These are phyloP conservation scores for Periparus ater DNA, from an alignment of 2,797 vertebrate species.

Conservation along the genomic window DNA sequence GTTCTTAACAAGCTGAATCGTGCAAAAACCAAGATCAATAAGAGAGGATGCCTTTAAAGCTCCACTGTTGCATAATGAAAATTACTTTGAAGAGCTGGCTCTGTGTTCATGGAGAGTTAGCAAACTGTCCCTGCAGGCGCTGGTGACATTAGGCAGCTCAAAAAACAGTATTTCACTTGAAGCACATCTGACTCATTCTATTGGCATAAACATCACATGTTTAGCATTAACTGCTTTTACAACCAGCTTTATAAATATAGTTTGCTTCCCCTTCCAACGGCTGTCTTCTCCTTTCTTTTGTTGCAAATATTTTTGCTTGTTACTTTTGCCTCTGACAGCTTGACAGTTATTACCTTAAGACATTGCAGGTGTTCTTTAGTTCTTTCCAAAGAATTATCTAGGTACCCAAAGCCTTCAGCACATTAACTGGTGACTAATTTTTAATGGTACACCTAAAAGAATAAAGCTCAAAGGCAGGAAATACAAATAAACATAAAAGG, in stretches of 20 bases:
- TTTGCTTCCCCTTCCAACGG: constrained; percentile 18
- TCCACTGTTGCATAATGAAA: neutral
- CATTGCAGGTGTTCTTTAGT: constrained; percentile 39
- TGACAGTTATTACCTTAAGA: constrained; percentile 57
- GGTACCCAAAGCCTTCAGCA: constrained; percentile 1
- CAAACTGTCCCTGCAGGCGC: constrained; percentile 28
- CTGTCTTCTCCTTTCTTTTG: constrained; percentile 29
- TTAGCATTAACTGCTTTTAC: constrained; percentile 42
- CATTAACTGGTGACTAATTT: constrained; percentile 28
- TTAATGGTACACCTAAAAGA: neutral
- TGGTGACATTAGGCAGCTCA: constrained; percentile 47
- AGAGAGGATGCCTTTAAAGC: constrained; percentile 22
- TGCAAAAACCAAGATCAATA: constrained; percentile 40
- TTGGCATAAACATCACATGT: constrained; percentile 59
- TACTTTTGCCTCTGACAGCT: constrained; percentile 32
- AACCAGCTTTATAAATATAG: constrained; percentile 38
- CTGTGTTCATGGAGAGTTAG: constrained; percentile 10
- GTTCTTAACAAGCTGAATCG: constrained; percentile 31
- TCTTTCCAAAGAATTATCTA: constrained; percentile 14
- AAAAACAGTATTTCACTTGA: constrained; percentile 49
- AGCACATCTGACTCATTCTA: constrained; percentile 60
- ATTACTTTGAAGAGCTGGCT: constrained; percentile 41
- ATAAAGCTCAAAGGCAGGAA: constrained; percentile 15
- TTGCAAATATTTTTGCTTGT: constrained; percentile 30
- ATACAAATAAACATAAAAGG: constrained; percentile 10